These are phyloP conservation scores for Drosophila koepferae DNA, from an alignment of 2,888 invertebrate species.

Conservation along the genomic window DNA sequence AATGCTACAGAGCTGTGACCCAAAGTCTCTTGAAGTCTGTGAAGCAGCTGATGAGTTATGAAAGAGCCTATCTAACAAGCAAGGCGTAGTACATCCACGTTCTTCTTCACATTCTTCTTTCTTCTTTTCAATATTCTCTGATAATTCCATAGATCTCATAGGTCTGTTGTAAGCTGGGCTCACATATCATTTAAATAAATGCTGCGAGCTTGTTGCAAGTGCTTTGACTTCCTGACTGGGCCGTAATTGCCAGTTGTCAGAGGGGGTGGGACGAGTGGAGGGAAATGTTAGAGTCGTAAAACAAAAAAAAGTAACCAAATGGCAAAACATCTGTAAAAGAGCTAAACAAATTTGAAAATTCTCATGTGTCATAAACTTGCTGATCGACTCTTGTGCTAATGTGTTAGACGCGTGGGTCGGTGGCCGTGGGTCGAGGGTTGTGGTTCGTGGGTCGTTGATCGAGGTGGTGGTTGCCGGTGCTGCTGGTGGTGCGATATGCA, in stretches of 20 bases:
- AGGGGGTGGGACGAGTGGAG: background rate
- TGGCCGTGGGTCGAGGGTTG: background rate
- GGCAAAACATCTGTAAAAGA: conserved; percentile 11
- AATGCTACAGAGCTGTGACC: too few species aligned
- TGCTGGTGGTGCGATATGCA: conserved; percentile 8
- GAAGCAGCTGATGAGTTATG: too few species aligned
- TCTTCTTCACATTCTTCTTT: too few species aligned
- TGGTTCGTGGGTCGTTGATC: conserved; percentile 2
- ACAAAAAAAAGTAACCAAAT: background rate
- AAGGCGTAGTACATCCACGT: too few species aligned
- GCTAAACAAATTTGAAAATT: conserved; percentile 3
- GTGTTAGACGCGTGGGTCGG: conserved; percentile 1
- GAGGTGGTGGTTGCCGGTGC: background rate
- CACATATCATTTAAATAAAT: background rate
- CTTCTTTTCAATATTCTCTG: background rate
- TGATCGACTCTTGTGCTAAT: conserved; percentile 1
- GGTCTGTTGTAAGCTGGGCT: background rate
- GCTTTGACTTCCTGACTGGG: background rate
- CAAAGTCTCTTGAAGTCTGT: too few species aligned
- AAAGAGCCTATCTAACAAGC: too few species aligned
- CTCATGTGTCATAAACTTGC: conserved; percentile 4
- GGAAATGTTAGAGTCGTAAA: background rate
- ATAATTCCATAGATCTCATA: background rate
- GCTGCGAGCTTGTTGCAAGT: background rate
- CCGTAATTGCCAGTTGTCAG: background rate